These are phyloP conservation scores for Axea sp. DNA, from an alignment of 2,888 invertebrate species.

Conservation along the genomic window DNA sequence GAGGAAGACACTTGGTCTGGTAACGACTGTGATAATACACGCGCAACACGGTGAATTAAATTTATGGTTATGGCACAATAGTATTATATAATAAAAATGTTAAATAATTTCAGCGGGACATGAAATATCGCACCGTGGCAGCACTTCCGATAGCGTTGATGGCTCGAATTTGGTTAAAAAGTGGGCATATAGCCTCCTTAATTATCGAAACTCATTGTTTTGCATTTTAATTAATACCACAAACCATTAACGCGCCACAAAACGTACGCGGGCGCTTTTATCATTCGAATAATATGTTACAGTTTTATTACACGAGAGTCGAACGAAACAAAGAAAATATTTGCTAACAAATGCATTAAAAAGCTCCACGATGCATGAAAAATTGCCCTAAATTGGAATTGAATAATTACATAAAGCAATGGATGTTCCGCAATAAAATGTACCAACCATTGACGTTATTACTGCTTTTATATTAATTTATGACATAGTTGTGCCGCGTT, in stretches of 20 bases:
- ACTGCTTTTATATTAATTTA: slow-evolving; percentile 21
- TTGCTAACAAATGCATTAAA: slow-evolving; percentile 13
- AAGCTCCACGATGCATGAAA: slow-evolving; percentile 36
- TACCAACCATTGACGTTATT: slow-evolving; percentile 17
- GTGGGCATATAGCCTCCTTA: too few relatives aligned
- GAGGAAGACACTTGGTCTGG: too few relatives aligned
- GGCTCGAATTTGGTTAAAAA: too few relatives aligned
- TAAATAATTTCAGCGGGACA: too few relatives aligned
- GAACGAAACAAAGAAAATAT: slow-evolving; percentile 13
- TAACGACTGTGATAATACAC: too few relatives aligned
- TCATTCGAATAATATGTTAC: neutral
- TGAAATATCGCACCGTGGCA: too few relatives aligned
- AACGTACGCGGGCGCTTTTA: neutral
- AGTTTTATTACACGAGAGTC: slow-evolving; percentile 13
- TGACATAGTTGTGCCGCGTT: slow-evolving; percentile 1
- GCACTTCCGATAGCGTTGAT: too few relatives aligned
- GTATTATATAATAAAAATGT: too few relatives aligned
- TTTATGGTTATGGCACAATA: too few relatives aligned
- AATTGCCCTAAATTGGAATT: slow-evolving; percentile 11
- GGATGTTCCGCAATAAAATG: slow-evolving; percentile 17
- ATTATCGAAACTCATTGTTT: neutral
- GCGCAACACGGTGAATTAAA: too few relatives aligned
- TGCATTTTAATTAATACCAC: neutral
- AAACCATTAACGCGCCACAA: slow-evolving; percentile 1
- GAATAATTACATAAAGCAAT: slow-evolving; percentile 36